phyloP scores from a whole-genome alignment of 2,113 vertebrate genomes.

The Microcebus murinus region DNA sequence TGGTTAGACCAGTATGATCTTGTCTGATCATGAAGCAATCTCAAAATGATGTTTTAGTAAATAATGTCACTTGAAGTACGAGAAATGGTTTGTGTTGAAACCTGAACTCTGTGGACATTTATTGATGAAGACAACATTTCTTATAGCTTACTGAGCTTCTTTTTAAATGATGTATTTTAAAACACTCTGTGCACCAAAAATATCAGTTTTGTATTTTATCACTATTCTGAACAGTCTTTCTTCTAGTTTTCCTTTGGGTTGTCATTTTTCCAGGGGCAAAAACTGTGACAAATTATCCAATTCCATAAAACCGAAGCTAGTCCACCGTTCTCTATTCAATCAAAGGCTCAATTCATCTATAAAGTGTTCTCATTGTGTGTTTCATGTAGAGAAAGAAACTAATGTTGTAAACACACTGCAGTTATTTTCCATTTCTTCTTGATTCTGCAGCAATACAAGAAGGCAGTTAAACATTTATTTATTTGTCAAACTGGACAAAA shows the following conservation, averaged over 20 bases:
- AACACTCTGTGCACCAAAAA: background rate
- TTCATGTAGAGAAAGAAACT: slow-evolving; percentile 72
- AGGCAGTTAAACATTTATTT: slow-evolving; percentile 77
- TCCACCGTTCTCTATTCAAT: slow-evolving; percentile 21
- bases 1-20: background rate
- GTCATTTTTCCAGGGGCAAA: slow-evolving; percentile 79
- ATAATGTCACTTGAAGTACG: background rate
- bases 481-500: slow-evolving; percentile 78
- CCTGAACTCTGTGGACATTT: background rate
- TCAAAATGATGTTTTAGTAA: background rate
- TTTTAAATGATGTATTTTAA: background rate
- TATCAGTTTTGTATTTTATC: background rate
- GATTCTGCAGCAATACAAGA: slow-evolving; percentile 53
- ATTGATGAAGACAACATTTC: background rate
- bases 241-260: slow-evolving; percentile 71
- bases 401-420: slow-evolving; percentile 68
- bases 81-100: background rate
- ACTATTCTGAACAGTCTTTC: slow-evolving; percentile 29
- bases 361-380: slow-evolving; percentile 69
- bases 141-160: background rate
- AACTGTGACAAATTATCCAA: slow-evolving; percentile 85
- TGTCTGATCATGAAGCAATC: background rate
- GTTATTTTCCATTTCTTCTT: slow-evolving; percentile 58
- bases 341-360: slow-evolving; percentile 77
- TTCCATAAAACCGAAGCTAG: slow-evolving; percentile 72